Base-by-base conservation (phyloP, 2,797 vertebrate species). In the Microchirus variegatus region DNA sequence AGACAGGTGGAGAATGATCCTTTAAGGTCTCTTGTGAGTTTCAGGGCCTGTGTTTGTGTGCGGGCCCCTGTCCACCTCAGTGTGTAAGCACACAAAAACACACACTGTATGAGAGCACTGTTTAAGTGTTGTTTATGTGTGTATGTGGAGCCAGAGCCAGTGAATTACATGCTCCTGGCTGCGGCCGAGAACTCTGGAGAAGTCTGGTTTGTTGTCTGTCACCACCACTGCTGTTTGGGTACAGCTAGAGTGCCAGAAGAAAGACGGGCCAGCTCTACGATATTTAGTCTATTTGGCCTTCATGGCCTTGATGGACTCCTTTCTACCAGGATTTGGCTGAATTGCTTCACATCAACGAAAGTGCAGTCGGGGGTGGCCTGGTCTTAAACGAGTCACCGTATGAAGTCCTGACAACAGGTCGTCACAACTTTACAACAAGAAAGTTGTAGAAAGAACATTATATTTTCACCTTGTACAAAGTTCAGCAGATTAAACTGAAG, bases 171-270 rank as follows among this genome's bases (percentile, higher is more conserved):
- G 42, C 53, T 35, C 31, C 74, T 42, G 51, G 69, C 64, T 70
- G 60, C 51, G 63, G 56, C 51, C 75, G 77, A 50, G 48, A 76
- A 15, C 51, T 59, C 46, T 51, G 38, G 38, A 77, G 57, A 42
- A 71, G 72, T 83, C 72, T 84, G 78, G 78, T 82, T 80, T 77
- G 80, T 71, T 70, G 73, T 85, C 82, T 84, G 83, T 85, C 82
- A 82, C 73, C 78, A 75, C 81, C 26, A 63, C 5, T 16, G 63
- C 71, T 82, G 72, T 73, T 74, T 77, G 81, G 75, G 56, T 59
- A 51, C 36, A 65, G 75, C 63, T 9, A 43, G 41, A 68, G 56
- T 2, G 54, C 77, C 80, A 77, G 63, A 38, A 70, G 57, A 54
- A 45, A 63, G 31, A 10, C 53, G 10, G 61, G 3, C 73, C 63